Base-by-base conservation (phyloP, 1,140 invertebrate species). In the Yoshiicerus persimilis region DNA sequence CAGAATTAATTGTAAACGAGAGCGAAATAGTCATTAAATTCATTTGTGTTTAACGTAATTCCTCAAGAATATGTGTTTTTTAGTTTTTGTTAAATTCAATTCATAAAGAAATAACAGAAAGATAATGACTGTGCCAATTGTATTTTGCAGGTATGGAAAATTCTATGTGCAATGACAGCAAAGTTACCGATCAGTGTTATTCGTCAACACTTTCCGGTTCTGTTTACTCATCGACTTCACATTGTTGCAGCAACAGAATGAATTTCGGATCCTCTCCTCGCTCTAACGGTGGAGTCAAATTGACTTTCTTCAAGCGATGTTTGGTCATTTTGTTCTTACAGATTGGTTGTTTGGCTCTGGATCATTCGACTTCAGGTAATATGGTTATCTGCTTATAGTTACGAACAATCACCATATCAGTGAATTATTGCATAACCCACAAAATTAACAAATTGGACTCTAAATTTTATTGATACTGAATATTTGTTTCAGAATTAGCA, bases 291-390 rank as follows among this genome's bases (percentile, higher is more conserved):
- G 75, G 75, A 38, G 75, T 80, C 75, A 80, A 80, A n/a, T 36
- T 90, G 87, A 86, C 89, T 9, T 88, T 88, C 41, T 87, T 88
- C 38, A 88, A 41, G 47, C 75, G 87, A 20, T 90, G 87, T 62
- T 87, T 90, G 23, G 34, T 90, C n/a, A 56, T 88, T 39, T 39
- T 90, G 23, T 88, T 90, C 27, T 87, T 90, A 47, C 87, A 88
- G 30, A 87, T 90, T 56, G 89, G 89, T n/a, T 90, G 89, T 41
- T 64, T 90, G 36, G 89, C 89, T 27, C 41, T 88, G 13, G 88
- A 87, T 56, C 88, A 89, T 56, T 66, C 88, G 20, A 89, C 87
- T 20, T 84, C 83, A 87, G 87, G 87, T 88, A n/a, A n/a, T n/a
- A n/a, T n/a, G n/a, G n/a, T n/a, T n/a, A n/a, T n/a, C n/a, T n/a